Evolutionary conservation across 2,797 vertebrate genomes (phyloP).

Genomic region (Peromyscus melanophrys): DNA sequence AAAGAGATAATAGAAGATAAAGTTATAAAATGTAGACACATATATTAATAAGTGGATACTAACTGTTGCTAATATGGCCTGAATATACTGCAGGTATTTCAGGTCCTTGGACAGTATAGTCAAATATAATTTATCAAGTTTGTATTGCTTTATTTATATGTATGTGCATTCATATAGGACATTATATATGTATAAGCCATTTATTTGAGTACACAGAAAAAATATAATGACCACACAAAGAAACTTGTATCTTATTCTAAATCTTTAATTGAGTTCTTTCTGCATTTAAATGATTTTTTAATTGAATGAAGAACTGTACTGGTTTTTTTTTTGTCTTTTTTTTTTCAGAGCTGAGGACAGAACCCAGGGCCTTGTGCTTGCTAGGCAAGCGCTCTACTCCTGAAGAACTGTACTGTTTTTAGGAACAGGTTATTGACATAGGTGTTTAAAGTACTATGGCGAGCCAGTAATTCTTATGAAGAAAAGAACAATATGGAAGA

Average conservation of each 20-base stretch:
- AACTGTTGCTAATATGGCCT: neutral
- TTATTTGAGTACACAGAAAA: neutral
- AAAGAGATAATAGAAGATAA: neutral
- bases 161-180: neutral
- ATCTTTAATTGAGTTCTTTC: conserved; percentile 20
- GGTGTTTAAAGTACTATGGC: neutral
- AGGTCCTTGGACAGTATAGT: neutral
- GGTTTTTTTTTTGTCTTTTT: neutral
- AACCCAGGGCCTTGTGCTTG: too few species aligned
- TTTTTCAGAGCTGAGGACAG: too few species aligned
- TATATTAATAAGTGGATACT: neutral
- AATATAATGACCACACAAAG: neutral
- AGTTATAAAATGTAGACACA: neutral
- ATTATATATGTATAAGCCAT: neutral
- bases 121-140: neutral
- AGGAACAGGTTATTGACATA: neutral
- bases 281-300: conserved; percentile 17
- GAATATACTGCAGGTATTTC: neutral
- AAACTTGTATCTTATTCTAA: conserved; percentile 19
- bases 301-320: conserved; percentile 6
- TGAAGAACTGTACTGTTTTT: conserved; percentile 20
- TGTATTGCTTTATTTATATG: neutral
- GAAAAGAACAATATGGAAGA: neutral
- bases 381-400: too few species aligned
- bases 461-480: neutral